Base-by-base conservation (phyloP, 2,888 invertebrate genomes). In the Xylota segnis region DNA sequence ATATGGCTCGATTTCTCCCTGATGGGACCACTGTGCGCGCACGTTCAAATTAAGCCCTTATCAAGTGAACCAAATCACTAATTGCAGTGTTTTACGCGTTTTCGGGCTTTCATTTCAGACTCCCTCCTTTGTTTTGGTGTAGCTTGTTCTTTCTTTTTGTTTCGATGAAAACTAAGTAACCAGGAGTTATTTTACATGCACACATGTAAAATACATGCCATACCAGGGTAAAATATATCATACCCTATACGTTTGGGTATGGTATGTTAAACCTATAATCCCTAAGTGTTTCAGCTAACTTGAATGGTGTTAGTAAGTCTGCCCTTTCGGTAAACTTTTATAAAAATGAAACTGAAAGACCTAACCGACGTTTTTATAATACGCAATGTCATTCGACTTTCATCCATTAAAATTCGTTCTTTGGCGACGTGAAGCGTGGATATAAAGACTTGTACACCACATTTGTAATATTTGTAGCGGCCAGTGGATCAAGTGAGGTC, bases 1-100 rank as follows among this genome's bases (percentile, higher is more conserved):
- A 18, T 56, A 23, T 34, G 66, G 61, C 40, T 43, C 45, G 86
- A 76, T 76, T 70, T 81, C 63, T 50, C 61, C 59, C 32, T 68
- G 71, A 68, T 81, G 76, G 37, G 81, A 76, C 76, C 81, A 76
- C 81, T 72, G 81, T 75, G 68, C 47, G 86, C 86, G 72, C 86
- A 86, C 81, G 87, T 65, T 82, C 87, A 87, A 87, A 87, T 87
- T 87, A 90, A 90, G 89, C 89, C 88, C 89, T 88, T 90, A 90
- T 90, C 91, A 90, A 90, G 90, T 90, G 90, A 91, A 90, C 90
- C 90, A 90, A 90, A 90, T 90, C 91, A 89, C 91, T 90, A 90
- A 90, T 90, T 90, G 90, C 72, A 87, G 82, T 87, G 82, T 87
- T 87, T 86, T 86, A 86, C 86, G 86, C 86, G 86, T 76, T 81